Evolutionary conservation across 1,140 invertebrate species (phyloP), one percentile per base, ranked within the genome.

Genomic region (Diorhabda elongata): DNA sequence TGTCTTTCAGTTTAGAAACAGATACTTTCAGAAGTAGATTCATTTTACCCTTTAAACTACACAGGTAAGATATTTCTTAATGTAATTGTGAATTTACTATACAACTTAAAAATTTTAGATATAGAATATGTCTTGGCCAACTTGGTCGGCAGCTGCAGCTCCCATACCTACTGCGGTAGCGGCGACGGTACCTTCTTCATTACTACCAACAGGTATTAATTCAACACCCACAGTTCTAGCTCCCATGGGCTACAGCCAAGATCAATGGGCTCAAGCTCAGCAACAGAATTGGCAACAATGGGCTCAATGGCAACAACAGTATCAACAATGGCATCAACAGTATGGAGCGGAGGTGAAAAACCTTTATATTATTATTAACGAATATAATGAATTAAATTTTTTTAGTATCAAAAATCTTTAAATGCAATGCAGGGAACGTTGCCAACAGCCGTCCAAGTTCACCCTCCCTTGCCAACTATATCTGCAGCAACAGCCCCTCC

Each of bases 281-380:
- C 89, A 91, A 72, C 90, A 92, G 78, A 90, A 92, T 75, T 93
- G 91, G 91, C 86, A 91, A 64, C 91, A 93, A 75, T 93, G 92
- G 92, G 86, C 89, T 45, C 89, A 90, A 71, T 93, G 91, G 89
- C 91, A 93, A 77, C 90, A 92, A 75, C 91, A 93, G 75, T 93
- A 92, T 78, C 87, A 90, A 58, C 91, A 92, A 75, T 94, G 92
- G 92, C 91, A 93, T 77, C 86, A 87, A 59, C 90, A 92, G 76
- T 92, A 92, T 81, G 91, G 90, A 58, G 89, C 91, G 62, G 90
- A 92, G 85, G 90, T 92, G 81, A 52, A 41, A 61, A 42, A 41
- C 4, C 42, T 61, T 1, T 4, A 42, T 61, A 8, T 8, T 5
- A 61, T 61, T 61, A 60, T 26, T 60, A 3, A 6, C 41, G 5